These are phyloP conservation scores for Drosophila niveifrons DNA, from an alignment of 2,888 invertebrate genomes.

Conservation along the genomic window DNA sequence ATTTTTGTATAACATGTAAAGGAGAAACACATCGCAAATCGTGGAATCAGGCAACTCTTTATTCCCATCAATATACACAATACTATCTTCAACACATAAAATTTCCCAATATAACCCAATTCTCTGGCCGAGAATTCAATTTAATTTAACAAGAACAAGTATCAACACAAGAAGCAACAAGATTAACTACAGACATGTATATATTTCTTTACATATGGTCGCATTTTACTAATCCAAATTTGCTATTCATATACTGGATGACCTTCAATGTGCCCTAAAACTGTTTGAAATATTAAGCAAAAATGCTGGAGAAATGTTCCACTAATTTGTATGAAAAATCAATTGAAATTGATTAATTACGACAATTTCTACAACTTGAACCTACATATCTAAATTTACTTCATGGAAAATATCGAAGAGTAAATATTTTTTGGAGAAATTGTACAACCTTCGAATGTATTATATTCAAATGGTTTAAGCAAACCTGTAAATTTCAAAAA, in stretches of 20 bases:
- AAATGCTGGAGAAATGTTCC: neutral
- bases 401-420: too few species aligned
- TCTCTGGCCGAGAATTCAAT: conserved; percentile 32
- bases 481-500: too few species aligned
- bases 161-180: conserved; percentile 46
- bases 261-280: neutral
- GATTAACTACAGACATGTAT: conserved; percentile 29
- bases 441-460: too few species aligned
- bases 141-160: conserved; percentile 32
- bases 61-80: conserved; percentile 14
- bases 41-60: conserved; percentile 34
- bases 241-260: neutral
- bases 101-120: neutral
- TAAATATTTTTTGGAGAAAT: too few species aligned
- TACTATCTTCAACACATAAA: neutral
- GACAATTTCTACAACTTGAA: too few species aligned
- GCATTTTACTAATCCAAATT: neutral
- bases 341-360: too few species aligned
- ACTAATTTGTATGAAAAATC: neutral
- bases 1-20: conserved; percentile 3
- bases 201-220: neutral
- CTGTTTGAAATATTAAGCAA: neutral
- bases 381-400: too few species aligned
- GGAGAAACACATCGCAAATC: conserved; percentile 28
- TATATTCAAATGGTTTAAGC: too few species aligned